These are phyloP conservation scores for Trichonephila clavata DNA, from an alignment of 1,140 invertebrate genomes.

Conservation along the genomic window DNA sequence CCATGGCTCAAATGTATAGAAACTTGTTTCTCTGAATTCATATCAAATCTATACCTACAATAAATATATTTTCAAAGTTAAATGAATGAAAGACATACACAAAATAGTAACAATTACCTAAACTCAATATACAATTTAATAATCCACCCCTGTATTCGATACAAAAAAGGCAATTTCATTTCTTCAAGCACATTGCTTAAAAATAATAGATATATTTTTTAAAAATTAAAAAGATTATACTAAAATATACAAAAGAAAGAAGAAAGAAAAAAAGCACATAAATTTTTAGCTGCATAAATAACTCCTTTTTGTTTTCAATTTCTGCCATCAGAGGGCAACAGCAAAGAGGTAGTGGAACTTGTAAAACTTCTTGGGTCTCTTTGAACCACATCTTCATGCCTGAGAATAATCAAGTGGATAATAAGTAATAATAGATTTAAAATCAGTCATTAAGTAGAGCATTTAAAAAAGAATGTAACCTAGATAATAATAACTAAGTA, in stretches of 20 bases:
- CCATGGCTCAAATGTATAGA: not conserved
- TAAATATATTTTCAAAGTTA: not conserved
- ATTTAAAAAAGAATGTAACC: not conserved
- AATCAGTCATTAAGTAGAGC: not conserved
- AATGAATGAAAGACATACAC: not conserved
- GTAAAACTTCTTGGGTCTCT: too few relatives aligned
- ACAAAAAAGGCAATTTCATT: not conserved
- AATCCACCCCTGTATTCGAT: not conserved
- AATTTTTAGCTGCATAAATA: slow-evolving; percentile 42
- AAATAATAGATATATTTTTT: not conserved
- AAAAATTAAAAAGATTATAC: not conserved
- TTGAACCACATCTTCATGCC: slow-evolving; percentile 55
- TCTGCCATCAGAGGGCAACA: slow-evolving; percentile 66
- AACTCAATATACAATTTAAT: not conserved
- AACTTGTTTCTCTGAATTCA: not conserved
- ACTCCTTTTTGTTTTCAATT: slow-evolving; percentile 10
- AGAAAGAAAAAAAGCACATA: slow-evolving; percentile 52
- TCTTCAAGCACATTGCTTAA: not conserved
- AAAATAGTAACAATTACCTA: not conserved
- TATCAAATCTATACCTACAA: not conserved
- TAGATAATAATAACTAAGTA: not conserved
- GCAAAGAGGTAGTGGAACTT: not conserved
- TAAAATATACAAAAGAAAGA: not conserved
- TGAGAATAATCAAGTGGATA: slow-evolving; percentile 72
- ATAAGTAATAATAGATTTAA: not conserved